phyloP scores from a whole-genome alignment of 2,113 vertebrate genomes.

The Phrynocephalus versicolor region DNA sequence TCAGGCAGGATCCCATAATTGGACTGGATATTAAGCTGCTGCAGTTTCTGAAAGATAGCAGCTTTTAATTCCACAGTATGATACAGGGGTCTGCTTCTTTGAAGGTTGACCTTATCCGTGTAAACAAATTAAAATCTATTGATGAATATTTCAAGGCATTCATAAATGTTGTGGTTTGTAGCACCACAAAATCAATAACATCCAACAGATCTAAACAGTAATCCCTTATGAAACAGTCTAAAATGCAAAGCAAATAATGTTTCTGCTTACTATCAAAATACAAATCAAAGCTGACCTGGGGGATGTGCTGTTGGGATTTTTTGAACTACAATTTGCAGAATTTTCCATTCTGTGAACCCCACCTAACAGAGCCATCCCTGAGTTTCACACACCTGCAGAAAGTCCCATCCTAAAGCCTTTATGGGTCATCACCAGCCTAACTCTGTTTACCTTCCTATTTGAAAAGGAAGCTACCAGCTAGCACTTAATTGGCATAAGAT shows the following conservation, averaged over 20 bases:
- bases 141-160: neutral
- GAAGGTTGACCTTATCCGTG: slow-evolving; percentile 21
- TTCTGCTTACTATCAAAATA: neutral
- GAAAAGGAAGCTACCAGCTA: too few species aligned
- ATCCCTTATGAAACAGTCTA: neutral
- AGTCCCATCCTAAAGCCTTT: too few species aligned
- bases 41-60: neutral
- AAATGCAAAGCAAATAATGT: neutral
- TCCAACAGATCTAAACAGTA: neutral
- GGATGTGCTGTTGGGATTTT: too few species aligned
- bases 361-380: too few species aligned
- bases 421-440: too few species aligned
- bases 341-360: too few species aligned
- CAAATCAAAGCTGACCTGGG: neutral
- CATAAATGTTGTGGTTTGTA: neutral
- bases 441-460: too few species aligned
- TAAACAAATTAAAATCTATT: slow-evolving; percentile 5
- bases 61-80: neutral
- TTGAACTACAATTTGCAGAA: too few species aligned
- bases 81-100: neutral
- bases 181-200: neutral
- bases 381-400: too few species aligned
- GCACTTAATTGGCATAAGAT: neutral
- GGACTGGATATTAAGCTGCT: neutral
- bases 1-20: neutral